Evolutionary conservation across 2,888 invertebrate species (phyloP).

Genomic region (Baccha elongata): DNA sequence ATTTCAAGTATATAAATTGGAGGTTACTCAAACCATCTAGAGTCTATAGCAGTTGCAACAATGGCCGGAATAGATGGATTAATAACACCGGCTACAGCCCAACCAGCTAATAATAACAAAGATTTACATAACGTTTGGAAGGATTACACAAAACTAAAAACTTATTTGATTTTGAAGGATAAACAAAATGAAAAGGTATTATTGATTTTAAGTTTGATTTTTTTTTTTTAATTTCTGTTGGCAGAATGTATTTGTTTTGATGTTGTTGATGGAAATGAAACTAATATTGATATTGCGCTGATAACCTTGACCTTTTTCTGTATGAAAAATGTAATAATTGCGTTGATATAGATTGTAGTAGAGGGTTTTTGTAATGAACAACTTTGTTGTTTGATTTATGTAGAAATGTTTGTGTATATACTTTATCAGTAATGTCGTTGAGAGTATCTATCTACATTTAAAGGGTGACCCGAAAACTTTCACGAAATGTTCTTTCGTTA

Average conservation of each 20-base stretch:
- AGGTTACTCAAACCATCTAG: neutral
- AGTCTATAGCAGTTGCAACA: neutral
- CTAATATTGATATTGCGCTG: neutral
- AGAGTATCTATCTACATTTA: too few relatives aligned
- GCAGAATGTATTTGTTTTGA: neutral
- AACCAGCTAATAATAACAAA: conserved; percentile 50
- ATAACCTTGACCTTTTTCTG: neutral
- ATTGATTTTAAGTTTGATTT: neutral
- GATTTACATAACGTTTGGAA: conserved; percentile 79
- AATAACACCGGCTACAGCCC: conserved; percentile 53
- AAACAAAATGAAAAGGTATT: conserved; percentile 79
- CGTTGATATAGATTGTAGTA: too few relatives aligned
- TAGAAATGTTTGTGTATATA: too few relatives aligned
- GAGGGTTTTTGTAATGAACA: neutral
- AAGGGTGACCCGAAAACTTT: too few relatives aligned
- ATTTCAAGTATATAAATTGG: neutral
- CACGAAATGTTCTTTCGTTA: too few relatives aligned
- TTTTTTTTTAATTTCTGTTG: neutral
- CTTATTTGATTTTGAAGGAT: conserved; percentile 80
- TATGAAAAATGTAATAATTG: neutral
- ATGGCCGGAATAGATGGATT: conserved; percentile 76
- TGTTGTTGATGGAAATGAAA: neutral
- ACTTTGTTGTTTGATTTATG: neutral
- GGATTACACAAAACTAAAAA: conserved; percentile 81
- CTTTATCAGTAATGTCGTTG: too few relatives aligned